Conservation (phyloP, 2,888 invertebrate species). For the Catocala fraxini region DNA sequence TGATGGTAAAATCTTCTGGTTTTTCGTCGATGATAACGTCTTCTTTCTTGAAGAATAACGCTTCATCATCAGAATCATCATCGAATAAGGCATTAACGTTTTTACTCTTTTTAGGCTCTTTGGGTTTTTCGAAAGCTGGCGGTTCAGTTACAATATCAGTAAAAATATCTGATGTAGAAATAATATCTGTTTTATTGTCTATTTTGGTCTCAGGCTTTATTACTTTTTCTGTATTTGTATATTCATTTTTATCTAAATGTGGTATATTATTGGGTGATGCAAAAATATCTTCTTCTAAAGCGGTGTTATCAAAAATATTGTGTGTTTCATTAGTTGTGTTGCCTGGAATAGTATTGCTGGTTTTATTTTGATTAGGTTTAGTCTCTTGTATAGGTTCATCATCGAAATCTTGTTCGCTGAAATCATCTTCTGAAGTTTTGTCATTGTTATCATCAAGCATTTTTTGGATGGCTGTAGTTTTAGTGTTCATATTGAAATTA, state of each 20-base stretch:
- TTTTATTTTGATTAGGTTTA: not conserved
- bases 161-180: conserved; percentile 35
- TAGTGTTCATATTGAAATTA: conserved; percentile 8
- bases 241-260: not conserved
- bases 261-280: conserved; percentile 8
- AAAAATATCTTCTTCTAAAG: conserved; percentile 34
- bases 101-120: conserved; percentile 76
- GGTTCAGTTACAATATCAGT: conserved; percentile 70
- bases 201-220: not conserved
- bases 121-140: conserved; percentile 76
- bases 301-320: conserved; percentile 36
- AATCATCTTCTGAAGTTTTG: conserved; percentile 29
- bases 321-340: not conserved
- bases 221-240: not conserved
- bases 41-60: conserved; percentile 77
- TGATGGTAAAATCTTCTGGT: conserved; percentile 58
- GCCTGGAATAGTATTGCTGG: conserved; percentile 2
- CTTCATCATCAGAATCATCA: conserved; percentile 82
- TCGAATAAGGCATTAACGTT: conserved; percentile 82
- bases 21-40: conserved; percentile 71
- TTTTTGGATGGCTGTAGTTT: not conserved
- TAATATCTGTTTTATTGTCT: conserved; percentile 6
- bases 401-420: conserved; percentile 40
- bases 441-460: conserved; percentile 8
- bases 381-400: conserved; percentile 18